These are phyloP conservation scores for Geophilus truncorum DNA, from an alignment of 2,888 invertebrate genomes.

Conservation along the genomic window DNA sequence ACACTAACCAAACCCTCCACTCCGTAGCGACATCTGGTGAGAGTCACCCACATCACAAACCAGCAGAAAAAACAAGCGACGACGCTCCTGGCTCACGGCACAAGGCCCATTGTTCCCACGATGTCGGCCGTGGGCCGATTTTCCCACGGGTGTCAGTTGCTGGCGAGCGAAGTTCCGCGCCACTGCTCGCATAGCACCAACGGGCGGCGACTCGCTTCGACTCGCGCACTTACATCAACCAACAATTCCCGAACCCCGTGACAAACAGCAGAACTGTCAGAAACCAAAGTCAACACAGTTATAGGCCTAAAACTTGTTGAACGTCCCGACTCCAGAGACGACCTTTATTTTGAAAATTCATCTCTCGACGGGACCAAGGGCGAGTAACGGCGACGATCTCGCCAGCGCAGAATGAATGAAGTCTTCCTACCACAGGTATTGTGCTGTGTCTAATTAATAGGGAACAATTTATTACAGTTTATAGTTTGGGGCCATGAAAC, in stretches of 20 bases:
- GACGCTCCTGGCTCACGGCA: background rate
- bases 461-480: background rate
- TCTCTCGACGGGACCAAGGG: too few relatives aligned
- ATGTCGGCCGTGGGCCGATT: slow-evolving; percentile 29
- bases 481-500: background rate
- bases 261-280: too few relatives aligned
- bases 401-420: slow-evolving; percentile 9
- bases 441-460: background rate
- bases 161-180: background rate
- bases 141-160: slow-evolving; percentile 33
- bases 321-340: background rate
- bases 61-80: background rate
- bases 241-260: too few relatives aligned
- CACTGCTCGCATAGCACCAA: background rate
- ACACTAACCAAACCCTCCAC: too few relatives aligned
- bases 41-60: too few relatives aligned
- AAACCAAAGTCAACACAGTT: too few relatives aligned
- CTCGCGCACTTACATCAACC: background rate
- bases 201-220: background rate
- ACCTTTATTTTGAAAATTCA: background rate
- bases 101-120: slow-evolving; percentile 31
- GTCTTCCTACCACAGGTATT: background rate
- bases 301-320: background rate
- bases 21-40: too few relatives aligned
- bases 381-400: background rate